phyloP scores from a whole-genome alignment of 2,888 invertebrate species.

The Lumbricus terrestris region DNA sequence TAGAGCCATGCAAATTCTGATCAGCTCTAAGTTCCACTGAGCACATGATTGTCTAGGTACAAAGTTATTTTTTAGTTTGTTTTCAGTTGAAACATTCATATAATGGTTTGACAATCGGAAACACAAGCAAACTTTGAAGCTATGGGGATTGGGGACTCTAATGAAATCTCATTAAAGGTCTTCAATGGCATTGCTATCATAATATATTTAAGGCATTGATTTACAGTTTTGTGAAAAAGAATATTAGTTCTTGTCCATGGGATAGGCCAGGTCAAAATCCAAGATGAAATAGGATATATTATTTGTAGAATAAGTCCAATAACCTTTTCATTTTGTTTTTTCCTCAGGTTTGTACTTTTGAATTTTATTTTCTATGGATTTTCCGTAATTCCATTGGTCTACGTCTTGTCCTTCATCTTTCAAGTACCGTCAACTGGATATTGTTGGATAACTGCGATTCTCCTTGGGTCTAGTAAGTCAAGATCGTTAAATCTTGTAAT shows the following conservation, averaged over 20 bases:
- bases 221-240: background rate
- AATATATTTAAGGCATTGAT: background rate
- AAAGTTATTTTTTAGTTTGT: too few relatives aligned
- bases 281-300: background rate
- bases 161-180: background rate
- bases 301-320: background rate
- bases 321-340: background rate
- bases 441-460: conserved; percentile 71
- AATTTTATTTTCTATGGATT: conserved; percentile 70
- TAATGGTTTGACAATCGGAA: too few relatives aligned
- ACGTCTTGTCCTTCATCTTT: conserved; percentile 71
- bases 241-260: background rate
- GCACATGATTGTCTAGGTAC: too few relatives aligned
- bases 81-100: too few relatives aligned
- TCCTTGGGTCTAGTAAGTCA: conserved; percentile 59
- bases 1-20: too few relatives aligned
- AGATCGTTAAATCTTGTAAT: background rate
- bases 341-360: background rate
- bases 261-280: background rate
- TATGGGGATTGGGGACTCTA: background rate
- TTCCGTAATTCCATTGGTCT: conserved; percentile 73
- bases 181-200: background rate
- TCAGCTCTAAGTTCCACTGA: too few relatives aligned
- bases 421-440: conserved; percentile 74
- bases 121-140: too few relatives aligned